Percentiles rank a stretch among this genome's conserved stretches.
Evolutionary conservation across 1,140 invertebrate species (phyloP).

Genomic region (Hycleus cichorii): DNA sequence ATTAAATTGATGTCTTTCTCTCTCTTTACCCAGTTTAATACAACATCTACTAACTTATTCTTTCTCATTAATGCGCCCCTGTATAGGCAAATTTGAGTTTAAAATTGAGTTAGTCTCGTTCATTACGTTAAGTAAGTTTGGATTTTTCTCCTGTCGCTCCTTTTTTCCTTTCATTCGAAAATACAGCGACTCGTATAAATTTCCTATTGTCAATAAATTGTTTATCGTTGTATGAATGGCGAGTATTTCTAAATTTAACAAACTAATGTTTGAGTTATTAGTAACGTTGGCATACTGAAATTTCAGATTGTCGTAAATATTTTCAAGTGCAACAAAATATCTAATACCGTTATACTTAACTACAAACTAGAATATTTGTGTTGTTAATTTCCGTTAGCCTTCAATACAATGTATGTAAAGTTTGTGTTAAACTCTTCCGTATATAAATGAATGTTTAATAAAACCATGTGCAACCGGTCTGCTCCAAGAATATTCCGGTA

Average conservation of each 20-base stretch:
- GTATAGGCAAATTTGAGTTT: conserved; percentile 22
- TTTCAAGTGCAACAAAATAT: conserved; percentile 9
- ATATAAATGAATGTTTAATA: conserved; percentile 31
- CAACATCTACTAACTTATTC: conserved; percentile 34
- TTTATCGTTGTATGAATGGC: neutral
- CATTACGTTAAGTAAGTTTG: conserved; percentile 31
- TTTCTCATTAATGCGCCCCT: conserved; percentile 31
- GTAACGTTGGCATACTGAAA: conserved; percentile 22
- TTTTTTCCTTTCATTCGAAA: neutral
- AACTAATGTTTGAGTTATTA: conserved; percentile 21
- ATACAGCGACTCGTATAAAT: neutral
- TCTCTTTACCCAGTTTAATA: conserved; percentile 11
- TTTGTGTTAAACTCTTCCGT: conserved; percentile 28
- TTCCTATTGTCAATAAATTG: conserved; percentile 15
- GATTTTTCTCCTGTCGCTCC: neutral
- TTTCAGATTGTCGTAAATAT: conserved; percentile 26
- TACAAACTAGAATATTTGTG: conserved; percentile 27
- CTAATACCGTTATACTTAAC: conserved; percentile 16
- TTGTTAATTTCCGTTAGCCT: conserved; percentile 30
- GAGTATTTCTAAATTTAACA: conserved; percentile 26
- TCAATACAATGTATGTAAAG: conserved; percentile 25
- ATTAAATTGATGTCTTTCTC: too few relatives aligned
- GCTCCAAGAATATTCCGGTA: too few relatives aligned
- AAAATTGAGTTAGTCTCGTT: conserved; percentile 34
- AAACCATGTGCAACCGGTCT: conserved; percentile 5